Evolutionary conservation across 2,888 invertebrate species (phyloP), one percentile per base, ranked within the genome.

Genomic region (Spicauda simplicius): DNA sequence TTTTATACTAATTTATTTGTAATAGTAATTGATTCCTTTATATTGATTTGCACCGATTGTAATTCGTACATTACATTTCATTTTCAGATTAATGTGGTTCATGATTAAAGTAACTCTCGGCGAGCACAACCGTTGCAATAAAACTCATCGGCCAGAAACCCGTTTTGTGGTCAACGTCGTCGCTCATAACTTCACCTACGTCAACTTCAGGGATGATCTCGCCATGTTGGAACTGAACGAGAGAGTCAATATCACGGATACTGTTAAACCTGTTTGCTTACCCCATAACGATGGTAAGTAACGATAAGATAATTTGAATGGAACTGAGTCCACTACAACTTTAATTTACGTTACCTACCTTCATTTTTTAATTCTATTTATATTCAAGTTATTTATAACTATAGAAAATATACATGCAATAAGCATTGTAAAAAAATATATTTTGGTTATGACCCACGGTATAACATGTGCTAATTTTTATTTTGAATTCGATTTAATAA

Each of bases 31-130:
- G 25, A 25, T n/a, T n/a, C n/a, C n/a, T n/a, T n/a, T n/a, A n/a
- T n/a, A n/a, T n/a, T n/a, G n/a, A n/a, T n/a, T n/a, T n/a, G n/a
- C n/a, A n/a, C n/a, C n/a, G n/a, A n/a, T n/a, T 25, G 25, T 25
- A 6, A 33, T 33, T 8, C 7, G 8, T 33, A 3, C 8, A 33
- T 33, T 33, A 10, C 8, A 33, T 10, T 41, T 41, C 19, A n/a
- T 48, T 76, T 93, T 68, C 90, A 97, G 97, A 69, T 96, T 97
- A 81, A 97, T 97, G 96, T 97, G 97, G 97, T 97, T 97, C 87
- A 97, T 97, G 97, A 97, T 97, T 80, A 97, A 96, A 88, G 96
- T 97, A 69, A 97, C 97, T 0, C 95, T 97, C 70, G 97, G 97
- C 0, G 97, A 97, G 82, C 97, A 97, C 82, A 96, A 97, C 84